phyloP scores from a whole-genome alignment of 2,888 invertebrate species.

The Strigamia crassipes region DNA sequence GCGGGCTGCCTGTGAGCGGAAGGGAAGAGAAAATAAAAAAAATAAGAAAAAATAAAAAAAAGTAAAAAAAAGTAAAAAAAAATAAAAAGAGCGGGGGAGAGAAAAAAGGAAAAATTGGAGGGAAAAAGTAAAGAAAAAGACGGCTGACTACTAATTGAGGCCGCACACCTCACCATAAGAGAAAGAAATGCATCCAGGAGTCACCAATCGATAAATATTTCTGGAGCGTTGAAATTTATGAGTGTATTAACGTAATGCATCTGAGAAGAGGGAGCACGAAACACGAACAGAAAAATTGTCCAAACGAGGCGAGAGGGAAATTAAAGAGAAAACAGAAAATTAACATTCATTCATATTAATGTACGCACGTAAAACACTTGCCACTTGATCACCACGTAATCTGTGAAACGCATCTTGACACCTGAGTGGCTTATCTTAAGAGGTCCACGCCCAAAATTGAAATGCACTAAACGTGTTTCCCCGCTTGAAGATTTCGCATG shows the following conservation, averaged over 20 bases:
- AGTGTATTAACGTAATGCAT: slow-evolving; percentile 42
- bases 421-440: slow-evolving; percentile 42
- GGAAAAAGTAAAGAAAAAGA: slow-evolving; percentile 17
- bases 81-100: not conserved
- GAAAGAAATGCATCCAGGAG: slow-evolving; percentile 40
- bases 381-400: slow-evolving; percentile 40
- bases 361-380: slow-evolving; percentile 12
- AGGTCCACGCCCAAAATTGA: slow-evolving; percentile 42
- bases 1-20: not conserved
- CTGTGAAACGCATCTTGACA: slow-evolving; percentile 40
- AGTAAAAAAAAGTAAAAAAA: not conserved
- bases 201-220: slow-evolving; percentile 28
- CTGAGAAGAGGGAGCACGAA: slow-evolving; percentile 35
- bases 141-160: slow-evolving; percentile 40
- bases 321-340: slow-evolving; percentile 40
- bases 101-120: not conserved
- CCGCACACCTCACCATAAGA: slow-evolving; percentile 24
- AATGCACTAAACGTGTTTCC: slow-evolving; percentile 38
- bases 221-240: slow-evolving; percentile 40
- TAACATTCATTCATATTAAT: slow-evolving; percentile 42
- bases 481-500: not conserved
- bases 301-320: slow-evolving; percentile 42
- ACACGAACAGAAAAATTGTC: slow-evolving; percentile 39
- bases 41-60: not conserved
- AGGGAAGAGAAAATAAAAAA: not conserved